Conservation (phyloP, 2,888 invertebrate genomes). For the Drosophila fulvimacula region DNA sequence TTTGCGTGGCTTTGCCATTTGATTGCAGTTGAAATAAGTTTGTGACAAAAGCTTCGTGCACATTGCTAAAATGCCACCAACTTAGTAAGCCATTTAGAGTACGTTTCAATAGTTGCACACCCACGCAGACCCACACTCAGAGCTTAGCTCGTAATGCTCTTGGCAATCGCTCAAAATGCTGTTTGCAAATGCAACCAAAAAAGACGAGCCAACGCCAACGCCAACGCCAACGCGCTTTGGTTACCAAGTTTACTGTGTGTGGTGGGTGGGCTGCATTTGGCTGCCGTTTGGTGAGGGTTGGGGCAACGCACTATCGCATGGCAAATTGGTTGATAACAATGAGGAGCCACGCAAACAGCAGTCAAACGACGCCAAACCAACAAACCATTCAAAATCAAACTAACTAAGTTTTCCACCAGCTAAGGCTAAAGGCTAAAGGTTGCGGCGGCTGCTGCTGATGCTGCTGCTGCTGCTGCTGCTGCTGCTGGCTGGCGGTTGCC, state of each 20-base stretch:
- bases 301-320: constrained; percentile 56
- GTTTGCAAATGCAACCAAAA: constrained; percentile 67
- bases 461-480: neutral
- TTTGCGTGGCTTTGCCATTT: constrained; percentile 15
- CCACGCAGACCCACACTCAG: constrained; percentile 1
- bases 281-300: too few relatives aligned
- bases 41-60: constrained; percentile 41
- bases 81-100: constrained; percentile 44
- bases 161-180: constrained; percentile 67
- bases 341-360: constrained; percentile 42
- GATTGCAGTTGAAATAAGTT: constrained; percentile 36
- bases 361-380: constrained; percentile 55
- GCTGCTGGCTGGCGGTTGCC: constrained; percentile 11
- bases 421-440: constrained; percentile 6
- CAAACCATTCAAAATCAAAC: constrained; percentile 73
- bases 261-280: constrained; percentile 5
- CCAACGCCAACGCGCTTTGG: constrained; percentile 47
- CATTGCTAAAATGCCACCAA: constrained; percentile 29
- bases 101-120: constrained; percentile 34
- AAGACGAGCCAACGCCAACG: constrained; percentile 50
- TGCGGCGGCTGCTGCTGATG: constrained; percentile 1
- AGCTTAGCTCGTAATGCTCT: constrained; percentile 38
- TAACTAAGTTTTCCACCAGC: constrained; percentile 61
- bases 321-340: constrained; percentile 75
- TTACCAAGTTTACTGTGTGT: constrained; percentile 34